phyloP scores from a whole-genome alignment of 2,113 vertebrate genomes.

The Carollia perspicillata region DNA sequence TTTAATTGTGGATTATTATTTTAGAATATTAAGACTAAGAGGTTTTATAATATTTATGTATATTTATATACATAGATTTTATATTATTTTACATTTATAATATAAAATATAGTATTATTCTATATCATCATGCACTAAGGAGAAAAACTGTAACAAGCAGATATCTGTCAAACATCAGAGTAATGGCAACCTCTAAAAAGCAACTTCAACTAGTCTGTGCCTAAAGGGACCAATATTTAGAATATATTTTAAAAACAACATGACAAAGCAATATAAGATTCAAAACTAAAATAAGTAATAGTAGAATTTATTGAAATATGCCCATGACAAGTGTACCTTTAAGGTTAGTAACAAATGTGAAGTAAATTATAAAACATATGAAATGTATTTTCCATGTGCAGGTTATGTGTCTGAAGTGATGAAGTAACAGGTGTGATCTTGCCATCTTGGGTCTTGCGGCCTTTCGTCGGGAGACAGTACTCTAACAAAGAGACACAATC shows the following conservation, averaged over 20 bases:
- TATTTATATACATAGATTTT: no score
- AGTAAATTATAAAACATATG: not conserved
- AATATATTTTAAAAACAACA: not conserved
- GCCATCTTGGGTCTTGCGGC: not conserved
- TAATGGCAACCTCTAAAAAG: not conserved
- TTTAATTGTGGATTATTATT: not conserved
- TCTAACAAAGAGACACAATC: not conserved
- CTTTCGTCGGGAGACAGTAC: not conserved
- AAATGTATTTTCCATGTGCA: not conserved
- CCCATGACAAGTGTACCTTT: not conserved
- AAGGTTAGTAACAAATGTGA: not conserved
- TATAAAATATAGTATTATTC: not conserved
- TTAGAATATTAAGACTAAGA: not conserved
- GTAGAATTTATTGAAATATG: not conserved
- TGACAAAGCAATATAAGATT: not conserved
- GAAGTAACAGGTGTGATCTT: not conserved
- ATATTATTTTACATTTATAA: not conserved
- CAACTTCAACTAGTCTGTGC: not conserved
- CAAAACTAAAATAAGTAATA: not conserved
- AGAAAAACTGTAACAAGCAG: not conserved
- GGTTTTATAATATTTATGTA: not conserved
- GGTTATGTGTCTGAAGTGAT: not conserved
- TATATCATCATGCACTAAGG: not conserved
- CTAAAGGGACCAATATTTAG: not conserved
- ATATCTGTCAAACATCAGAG: not conserved